phyloP scores from a whole-genome alignment of 2,113 vertebrate genomes.

The Podarcis cretensis region DNA sequence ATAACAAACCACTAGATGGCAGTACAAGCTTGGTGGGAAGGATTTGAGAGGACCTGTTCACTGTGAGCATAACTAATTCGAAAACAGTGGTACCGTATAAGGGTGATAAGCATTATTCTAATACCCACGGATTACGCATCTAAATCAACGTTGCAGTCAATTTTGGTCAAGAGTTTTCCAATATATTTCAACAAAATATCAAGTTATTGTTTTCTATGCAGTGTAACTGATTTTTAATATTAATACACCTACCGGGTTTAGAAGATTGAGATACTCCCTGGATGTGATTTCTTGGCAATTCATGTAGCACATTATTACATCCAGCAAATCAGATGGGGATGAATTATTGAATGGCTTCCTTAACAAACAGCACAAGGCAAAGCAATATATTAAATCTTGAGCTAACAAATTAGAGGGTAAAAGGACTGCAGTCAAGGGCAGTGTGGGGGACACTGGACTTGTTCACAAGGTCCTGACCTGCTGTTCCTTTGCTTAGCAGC shows the following conservation, averaged over 20 bases:
- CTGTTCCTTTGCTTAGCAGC: background rate
- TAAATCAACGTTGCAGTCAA: background rate
- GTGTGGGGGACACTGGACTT: background rate
- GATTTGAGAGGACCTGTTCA: background rate
- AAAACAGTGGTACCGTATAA: background rate
- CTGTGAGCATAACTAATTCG: background rate
- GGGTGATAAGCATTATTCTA: background rate
- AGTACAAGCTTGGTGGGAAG: background rate
- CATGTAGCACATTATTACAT: background rate
- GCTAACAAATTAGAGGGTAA: background rate
- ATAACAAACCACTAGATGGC: constrained; percentile 13
- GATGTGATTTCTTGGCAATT: background rate
- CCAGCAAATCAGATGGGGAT: background rate
- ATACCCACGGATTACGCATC: fast-evolving
- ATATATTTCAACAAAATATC: too few species aligned
- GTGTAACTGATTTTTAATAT: background rate
- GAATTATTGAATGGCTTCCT: background rate
- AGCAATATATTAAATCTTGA: background rate
- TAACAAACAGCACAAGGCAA: background rate
- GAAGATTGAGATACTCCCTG: background rate
- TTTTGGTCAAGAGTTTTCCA: background rate
- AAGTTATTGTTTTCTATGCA: background rate
- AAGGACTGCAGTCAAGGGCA: background rate
- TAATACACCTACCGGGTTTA: background rate
- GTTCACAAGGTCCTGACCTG: too few species aligned